These are phyloP conservation scores for Rutpela maculata DNA, from an alignment of 2,888 invertebrate genomes.

Conservation along the genomic window DNA sequence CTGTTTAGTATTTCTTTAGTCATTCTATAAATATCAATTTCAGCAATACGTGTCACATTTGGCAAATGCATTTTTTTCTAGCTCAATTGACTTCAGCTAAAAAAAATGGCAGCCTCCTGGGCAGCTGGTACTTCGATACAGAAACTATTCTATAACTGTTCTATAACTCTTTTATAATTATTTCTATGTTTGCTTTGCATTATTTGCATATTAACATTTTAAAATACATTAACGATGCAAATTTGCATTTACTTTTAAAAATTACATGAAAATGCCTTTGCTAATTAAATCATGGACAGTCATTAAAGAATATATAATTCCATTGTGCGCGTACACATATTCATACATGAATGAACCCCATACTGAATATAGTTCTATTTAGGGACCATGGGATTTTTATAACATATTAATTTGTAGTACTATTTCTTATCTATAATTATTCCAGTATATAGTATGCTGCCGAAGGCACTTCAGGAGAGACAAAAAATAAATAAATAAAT, in stretches of 20 bases:
- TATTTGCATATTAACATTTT: not conserved
- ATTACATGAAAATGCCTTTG: no score
- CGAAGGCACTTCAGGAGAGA: no score
- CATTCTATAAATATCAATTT: constrained; percentile 6
- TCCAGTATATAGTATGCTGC: no score
- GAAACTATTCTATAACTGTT: not conserved
- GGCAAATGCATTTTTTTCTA: constrained; percentile 13
- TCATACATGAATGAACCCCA: no score
- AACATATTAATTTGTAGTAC: no score
- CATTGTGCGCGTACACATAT: no score
- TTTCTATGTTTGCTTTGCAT: not conserved
- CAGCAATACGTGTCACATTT: constrained; percentile 3
- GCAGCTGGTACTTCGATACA: not conserved
- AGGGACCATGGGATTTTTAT: no score
- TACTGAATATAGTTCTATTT: no score
- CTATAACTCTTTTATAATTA: not conserved
- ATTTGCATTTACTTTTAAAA: not conserved
- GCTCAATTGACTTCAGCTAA: not conserved
- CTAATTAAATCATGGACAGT: no score
- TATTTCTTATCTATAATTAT: no score
- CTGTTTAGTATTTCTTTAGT: not conserved
- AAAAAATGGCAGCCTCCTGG: not conserved
- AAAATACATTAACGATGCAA: not conserved
- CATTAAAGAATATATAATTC: no score
- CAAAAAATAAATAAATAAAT: no score